These are phyloP conservation scores for Ptychobarbus kaznakovi DNA, from an alignment of 2,797 vertebrate species.

Conservation along the genomic window DNA sequence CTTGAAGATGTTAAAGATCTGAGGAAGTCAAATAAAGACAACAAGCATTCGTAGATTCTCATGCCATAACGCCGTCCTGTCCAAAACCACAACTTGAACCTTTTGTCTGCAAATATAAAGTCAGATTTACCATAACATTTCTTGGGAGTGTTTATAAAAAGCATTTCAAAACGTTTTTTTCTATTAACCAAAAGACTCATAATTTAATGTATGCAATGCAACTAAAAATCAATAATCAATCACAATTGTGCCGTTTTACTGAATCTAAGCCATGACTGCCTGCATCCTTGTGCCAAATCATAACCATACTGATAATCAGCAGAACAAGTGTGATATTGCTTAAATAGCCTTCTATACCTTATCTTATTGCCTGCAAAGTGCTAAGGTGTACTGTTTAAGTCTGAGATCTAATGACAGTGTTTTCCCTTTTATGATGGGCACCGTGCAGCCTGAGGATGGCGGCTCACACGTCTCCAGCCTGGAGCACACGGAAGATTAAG, in stretches of 20 bases:
- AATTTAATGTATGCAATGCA: background rate
- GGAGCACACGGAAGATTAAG: constrained; percentile 6
- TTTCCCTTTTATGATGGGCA: constrained; percentile 42
- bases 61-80: background rate
- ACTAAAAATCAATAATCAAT: background rate
- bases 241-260: background rate
- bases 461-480: constrained; percentile 28
- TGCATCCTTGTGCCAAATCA: background rate
- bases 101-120: background rate
- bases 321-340: background rate
- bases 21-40: background rate
- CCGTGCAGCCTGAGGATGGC: constrained; percentile 29
- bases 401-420: constrained; percentile 50
- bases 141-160: background rate
- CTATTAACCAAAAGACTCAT: background rate
- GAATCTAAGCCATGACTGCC: background rate
- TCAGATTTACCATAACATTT: background rate
- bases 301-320: background rate
- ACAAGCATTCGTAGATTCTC: background rate
- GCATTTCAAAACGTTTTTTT: too few species aligned
- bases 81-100: background rate
- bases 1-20: background rate
- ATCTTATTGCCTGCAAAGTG: background rate
- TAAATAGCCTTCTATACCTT: background rate
- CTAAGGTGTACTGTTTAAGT: constrained; percentile 24